A percentile compares a stretch with the other conserved stretches of the same genome.
These are phyloP conservation scores for Boulengeromyrus knoepffleri DNA, from an alignment of 2,113 vertebrate genomes.

Conservation along the genomic window DNA sequence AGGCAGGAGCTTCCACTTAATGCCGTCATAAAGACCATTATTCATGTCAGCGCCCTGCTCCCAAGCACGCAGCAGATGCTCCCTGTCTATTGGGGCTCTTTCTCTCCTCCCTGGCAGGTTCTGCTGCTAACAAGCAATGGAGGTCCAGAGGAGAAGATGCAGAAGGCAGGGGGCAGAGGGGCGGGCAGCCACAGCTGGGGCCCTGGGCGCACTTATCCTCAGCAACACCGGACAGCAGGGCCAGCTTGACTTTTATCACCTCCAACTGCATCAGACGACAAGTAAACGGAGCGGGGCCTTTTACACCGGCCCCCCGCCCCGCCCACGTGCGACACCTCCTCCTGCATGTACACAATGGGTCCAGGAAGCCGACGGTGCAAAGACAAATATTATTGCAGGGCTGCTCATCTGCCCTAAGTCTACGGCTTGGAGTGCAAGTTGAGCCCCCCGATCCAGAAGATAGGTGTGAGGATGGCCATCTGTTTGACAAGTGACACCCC, in stretches of 20 bases:
- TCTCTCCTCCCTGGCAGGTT: background rate
- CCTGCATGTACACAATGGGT: slow-evolving; percentile 21
- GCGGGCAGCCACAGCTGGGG: background rate
- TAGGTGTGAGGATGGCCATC: slow-evolving; percentile 31
- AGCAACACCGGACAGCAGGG: slow-evolving; percentile 30
- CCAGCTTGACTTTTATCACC: slow-evolving; percentile 32
- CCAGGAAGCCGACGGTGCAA: slow-evolving; percentile 44
- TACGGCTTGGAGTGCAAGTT: slow-evolving; percentile 14
- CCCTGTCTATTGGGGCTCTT: background rate
- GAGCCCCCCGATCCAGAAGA: slow-evolving; percentile 9
- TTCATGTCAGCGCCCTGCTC: slow-evolving; percentile 5
- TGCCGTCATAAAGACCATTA: slow-evolving; percentile 22
- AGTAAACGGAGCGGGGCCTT: slow-evolving; percentile 38
- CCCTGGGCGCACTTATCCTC: slow-evolving; percentile 20
- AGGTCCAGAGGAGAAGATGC: background rate
- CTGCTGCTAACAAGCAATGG: slow-evolving; percentile 8
- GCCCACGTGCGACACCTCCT: slow-evolving; percentile 26
- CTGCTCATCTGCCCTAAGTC: slow-evolving; percentile 37
- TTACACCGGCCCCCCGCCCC: slow-evolving; percentile 10
- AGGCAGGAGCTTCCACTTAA: slow-evolving; percentile 10
- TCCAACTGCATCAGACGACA: slow-evolving; percentile 35
- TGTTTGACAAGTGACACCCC: slow-evolving; percentile 29
- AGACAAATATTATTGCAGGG: slow-evolving; percentile 46
- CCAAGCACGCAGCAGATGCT: slow-evolving; percentile 4
- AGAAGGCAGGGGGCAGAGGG: background rate